Evolutionary conservation across 2,797 vertebrate genomes (phyloP).

Genomic region (Hydrocynus forskahlii): DNA sequence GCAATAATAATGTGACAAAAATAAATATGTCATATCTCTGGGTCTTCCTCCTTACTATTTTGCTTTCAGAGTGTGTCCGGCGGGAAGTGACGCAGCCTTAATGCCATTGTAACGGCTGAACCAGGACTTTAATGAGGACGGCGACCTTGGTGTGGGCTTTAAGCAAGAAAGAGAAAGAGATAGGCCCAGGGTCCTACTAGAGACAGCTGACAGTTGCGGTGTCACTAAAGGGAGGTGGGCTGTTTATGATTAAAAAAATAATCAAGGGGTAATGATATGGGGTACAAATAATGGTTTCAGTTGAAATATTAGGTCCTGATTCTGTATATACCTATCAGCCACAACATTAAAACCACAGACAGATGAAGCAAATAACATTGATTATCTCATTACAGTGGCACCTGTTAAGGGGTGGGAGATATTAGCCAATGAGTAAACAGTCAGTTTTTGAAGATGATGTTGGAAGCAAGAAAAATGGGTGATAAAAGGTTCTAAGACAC

Average conservation of each 20-base stretch:
- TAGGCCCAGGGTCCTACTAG: slow-evolving; percentile 36
- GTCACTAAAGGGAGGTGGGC: background rate
- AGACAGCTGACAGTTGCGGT: slow-evolving; percentile 28
- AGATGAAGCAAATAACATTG: too few species aligned
- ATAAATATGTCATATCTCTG: background rate
- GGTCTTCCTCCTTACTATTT: background rate
- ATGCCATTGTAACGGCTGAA: slow-evolving; percentile 64
- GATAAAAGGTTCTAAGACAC: too few species aligned
- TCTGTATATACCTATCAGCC: background rate
- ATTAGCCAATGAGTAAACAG: too few species aligned
- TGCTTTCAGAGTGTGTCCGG: background rate
- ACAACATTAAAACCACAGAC: background rate
- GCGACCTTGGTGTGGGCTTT: slow-evolving; percentile 70
- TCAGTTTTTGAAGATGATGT: too few species aligned
- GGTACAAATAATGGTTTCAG: background rate
- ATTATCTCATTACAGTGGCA: too few species aligned
- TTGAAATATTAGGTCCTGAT: background rate
- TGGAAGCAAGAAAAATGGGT: too few species aligned
- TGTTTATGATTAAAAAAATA: background rate
- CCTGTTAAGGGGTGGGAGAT: too few species aligned
- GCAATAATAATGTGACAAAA: background rate
- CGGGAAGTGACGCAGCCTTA: background rate
- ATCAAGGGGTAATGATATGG: background rate
- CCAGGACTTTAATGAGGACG: slow-evolving; percentile 76
- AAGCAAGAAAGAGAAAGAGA: slow-evolving; percentile 25